Base-by-base conservation (phyloP, 2,888 invertebrate species). In the Cacoxenus indagator region DNA sequence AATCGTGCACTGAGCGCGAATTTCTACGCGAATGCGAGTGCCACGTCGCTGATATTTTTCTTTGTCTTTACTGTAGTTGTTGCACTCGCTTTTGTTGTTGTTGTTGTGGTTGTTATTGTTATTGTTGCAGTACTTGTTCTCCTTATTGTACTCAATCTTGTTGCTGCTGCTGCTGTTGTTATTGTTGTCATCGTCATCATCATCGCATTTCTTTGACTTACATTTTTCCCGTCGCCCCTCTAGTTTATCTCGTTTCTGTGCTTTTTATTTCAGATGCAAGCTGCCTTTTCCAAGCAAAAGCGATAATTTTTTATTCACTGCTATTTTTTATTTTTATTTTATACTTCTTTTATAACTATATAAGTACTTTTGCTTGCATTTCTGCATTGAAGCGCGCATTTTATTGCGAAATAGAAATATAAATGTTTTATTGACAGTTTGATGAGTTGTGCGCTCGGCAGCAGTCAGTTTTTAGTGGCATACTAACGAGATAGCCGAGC, bases 51-150 rank as follows among this genome's bases (percentile, higher is more conserved):
- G 51, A 51, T 51, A 19, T 51, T 9, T 48, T 17, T 51, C 51
- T 51, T 51, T 51, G 51, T 51, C 22, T 51, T 48, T 51, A 22
- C 51, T 37, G 37, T 37, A 37, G 37, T 51, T 51, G 9, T 51
- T 51, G 51, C 19, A 11, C 17, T 51, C 22, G 51, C 22, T 51
- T 5, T 22, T 51, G 3, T 48, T 48, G 59, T 71, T 70, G 69
- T 70, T 72, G 66, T 70, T 73, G 62, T 68, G 69, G 67, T 19
- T 70, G 27, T 43, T 66, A 14, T 54, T 64, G 43, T 62, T 65
- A 46, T 51, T 66, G 26, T 65, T 67, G 24, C 67, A 43, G 29
- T 57, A 17, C 19, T 22, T 61, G 9, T 48, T 51, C 17, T 48
- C n/a, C 8, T 4, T 24, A n/a, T 22, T 5, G 4, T 68, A 37